Percentiles rank a stretch among this genome's conserved stretches.
These are phyloP conservation scores for Drosophila affinis DNA, from an alignment of 2,888 invertebrate genomes.

Conservation along the genomic window DNA sequence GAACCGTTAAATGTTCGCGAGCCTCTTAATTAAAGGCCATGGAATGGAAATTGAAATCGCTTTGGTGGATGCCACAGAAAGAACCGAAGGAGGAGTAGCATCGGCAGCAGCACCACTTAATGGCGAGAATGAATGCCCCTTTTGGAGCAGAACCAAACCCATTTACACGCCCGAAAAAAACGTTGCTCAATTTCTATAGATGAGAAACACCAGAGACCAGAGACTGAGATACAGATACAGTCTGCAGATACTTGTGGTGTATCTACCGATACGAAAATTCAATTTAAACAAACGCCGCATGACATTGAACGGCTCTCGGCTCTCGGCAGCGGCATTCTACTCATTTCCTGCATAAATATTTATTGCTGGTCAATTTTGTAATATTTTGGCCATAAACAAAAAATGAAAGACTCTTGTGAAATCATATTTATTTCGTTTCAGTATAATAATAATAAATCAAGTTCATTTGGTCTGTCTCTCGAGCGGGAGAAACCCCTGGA, in stretches of 20 bases:
- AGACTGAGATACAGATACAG: conserved; percentile 10
- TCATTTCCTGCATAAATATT: conserved; percentile 71
- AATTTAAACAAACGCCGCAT: conserved; percentile 65
- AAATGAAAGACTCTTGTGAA: conserved; percentile 42
- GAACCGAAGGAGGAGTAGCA: not conserved
- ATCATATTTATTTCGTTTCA: conserved; percentile 32
- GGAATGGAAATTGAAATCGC: conserved; percentile 18
- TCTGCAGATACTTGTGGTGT: conserved; percentile 9
- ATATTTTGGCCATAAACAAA: conserved; percentile 52
- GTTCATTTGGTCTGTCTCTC: conserved; percentile 45
- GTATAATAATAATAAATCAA: conserved; percentile 54
- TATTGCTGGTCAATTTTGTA: conserved; percentile 61
- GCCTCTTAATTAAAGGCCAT: conserved; percentile 62
- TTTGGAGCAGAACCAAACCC: not conserved
- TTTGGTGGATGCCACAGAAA: conserved; percentile 13
- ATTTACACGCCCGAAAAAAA: conserved; percentile 54
- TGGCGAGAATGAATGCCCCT: conserved; percentile 44
- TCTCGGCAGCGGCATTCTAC: conserved; percentile 37
- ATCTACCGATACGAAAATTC: conserved; percentile 33
- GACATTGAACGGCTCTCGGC: conserved; percentile 64
- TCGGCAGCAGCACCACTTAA: conserved; percentile 10
- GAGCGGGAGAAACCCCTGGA: conserved; percentile 19
- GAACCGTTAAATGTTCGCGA: conserved; percentile 69
- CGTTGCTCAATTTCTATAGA: conserved; percentile 58
- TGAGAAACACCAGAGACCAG: conserved; percentile 25